These are phyloP conservation scores for Acinonyx jubatus DNA, from an alignment of 2,113 vertebrate genomes.

Conservation along the genomic window DNA sequence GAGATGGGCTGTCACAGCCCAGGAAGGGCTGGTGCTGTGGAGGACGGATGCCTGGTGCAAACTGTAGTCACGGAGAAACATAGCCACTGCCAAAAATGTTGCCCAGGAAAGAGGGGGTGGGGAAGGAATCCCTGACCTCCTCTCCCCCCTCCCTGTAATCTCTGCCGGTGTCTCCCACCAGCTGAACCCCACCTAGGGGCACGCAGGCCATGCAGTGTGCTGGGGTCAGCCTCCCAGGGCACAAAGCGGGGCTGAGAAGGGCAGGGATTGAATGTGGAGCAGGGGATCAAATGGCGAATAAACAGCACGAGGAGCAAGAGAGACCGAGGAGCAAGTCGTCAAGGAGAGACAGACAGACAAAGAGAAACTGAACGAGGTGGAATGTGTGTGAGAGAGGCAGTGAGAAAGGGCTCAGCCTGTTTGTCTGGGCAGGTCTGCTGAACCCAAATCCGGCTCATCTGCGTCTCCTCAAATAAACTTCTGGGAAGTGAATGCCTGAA, in stretches of 20 bases:
- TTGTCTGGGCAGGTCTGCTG: background rate
- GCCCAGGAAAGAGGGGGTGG: background rate
- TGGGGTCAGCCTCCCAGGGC: background rate
- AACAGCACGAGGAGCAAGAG: background rate
- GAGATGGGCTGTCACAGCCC: background rate
- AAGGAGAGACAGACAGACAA: background rate
- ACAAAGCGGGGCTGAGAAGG: background rate
- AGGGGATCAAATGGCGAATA: background rate
- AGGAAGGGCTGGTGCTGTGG: too few relatives aligned
- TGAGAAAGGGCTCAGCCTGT: conserved; percentile 41
- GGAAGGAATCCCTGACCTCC: background rate
- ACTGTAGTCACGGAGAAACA: background rate
- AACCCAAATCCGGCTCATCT: conserved; percentile 48
- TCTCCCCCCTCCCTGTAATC: too few relatives aligned
- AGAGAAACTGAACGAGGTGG: background rate
- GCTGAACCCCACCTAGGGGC: background rate
- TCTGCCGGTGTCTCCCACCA: background rate
- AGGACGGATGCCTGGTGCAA: background rate
- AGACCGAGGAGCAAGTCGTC: background rate
- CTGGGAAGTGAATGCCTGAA: conserved; percentile 30
- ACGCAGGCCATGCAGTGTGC: background rate
- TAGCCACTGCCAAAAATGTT: background rate
- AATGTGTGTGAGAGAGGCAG: background rate
- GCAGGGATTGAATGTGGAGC: background rate
- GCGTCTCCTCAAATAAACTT: conserved; percentile 49